These are phyloP conservation scores for Imbricaverruca yamaguchii DNA, from an alignment of 2,888 invertebrate genomes.

Conservation along the genomic window DNA sequence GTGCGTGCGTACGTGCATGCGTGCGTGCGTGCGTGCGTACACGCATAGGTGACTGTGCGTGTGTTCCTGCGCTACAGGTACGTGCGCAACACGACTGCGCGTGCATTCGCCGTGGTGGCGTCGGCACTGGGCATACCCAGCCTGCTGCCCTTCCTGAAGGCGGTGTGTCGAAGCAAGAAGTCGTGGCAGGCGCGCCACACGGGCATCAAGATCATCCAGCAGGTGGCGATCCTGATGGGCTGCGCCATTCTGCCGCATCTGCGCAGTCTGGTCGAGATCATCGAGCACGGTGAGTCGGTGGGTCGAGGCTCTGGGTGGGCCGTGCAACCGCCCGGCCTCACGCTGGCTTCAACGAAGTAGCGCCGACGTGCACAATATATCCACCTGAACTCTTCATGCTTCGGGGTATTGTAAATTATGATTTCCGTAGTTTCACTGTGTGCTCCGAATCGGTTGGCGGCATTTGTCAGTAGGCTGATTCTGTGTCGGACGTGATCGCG, in stretches of 20 bases:
- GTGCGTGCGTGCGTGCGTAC: too few species aligned
- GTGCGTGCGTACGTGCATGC: too few species aligned
- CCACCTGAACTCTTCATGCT: too few species aligned
- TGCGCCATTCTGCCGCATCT: slow-evolving; percentile 98
- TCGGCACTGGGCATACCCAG: slow-evolving; percentile 98
- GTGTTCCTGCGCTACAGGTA: slow-evolving; percentile 47
- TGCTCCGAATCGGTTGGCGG: too few species aligned
- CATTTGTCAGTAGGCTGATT: too few species aligned
- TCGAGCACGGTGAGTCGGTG: slow-evolving; percentile 77
- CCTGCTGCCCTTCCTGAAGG: slow-evolving; percentile 92
- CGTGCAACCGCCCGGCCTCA: too few species aligned
- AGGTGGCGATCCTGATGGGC: slow-evolving; percentile 99
- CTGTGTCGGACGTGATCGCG: too few species aligned
- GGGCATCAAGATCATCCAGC: slow-evolving; percentile 99
- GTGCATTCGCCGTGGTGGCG: slow-evolving; percentile 99
- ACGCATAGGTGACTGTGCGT: too few species aligned
- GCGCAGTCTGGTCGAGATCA: slow-evolving; percentile 96
- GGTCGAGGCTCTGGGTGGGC: neutral
- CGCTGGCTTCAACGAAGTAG: too few species aligned
- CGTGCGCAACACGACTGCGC: slow-evolving; percentile 96
- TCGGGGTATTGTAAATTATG: too few species aligned
- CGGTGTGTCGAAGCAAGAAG: slow-evolving; percentile 97
- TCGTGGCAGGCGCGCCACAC: slow-evolving; percentile 98
- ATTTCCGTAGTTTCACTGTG: too few species aligned
- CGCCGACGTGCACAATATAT: too few species aligned